Conservation (phyloP, 2,113 vertebrate species). For the Prionailurus viverrinus region DNA sequence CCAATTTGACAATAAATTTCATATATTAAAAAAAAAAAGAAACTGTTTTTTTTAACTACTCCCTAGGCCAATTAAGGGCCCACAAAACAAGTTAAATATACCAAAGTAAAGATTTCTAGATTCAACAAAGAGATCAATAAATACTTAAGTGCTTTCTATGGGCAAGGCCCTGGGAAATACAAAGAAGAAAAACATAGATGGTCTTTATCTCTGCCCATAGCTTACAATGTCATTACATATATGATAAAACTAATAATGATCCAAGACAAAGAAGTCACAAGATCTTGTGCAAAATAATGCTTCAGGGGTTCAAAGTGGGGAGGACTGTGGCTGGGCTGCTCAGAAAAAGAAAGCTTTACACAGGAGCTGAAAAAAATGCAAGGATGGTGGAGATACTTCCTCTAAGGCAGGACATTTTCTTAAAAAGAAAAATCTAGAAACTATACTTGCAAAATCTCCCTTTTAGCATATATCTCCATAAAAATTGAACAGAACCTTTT, state of each 20-base stretch:
- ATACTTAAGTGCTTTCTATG: background rate
- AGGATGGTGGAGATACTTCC: background rate
- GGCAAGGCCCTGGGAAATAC: background rate
- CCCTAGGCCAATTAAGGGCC: background rate
- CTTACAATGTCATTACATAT: background rate
- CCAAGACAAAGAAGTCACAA: background rate
- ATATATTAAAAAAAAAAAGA: background rate
- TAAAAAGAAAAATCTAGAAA: slow-evolving; percentile 39
- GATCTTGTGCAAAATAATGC: background rate
- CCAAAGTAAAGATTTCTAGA: slow-evolving; percentile 48
- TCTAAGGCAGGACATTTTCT: slow-evolving; percentile 7
- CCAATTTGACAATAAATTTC: too few species aligned
- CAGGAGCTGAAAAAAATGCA: background rate
- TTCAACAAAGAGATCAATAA: slow-evolving; percentile 54
- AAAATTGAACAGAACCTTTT: background rate
- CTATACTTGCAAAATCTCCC: slow-evolving; percentile 4
- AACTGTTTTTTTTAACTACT: slow-evolving; percentile 34
- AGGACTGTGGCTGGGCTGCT: background rate
- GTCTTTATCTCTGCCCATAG: background rate
- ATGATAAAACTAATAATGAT: background rate
- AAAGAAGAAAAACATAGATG: background rate
- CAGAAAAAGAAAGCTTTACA: background rate
- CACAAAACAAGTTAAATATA: slow-evolving; percentile 31
- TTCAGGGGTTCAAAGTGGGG: background rate
- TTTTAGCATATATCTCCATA: background rate